A percentile compares a stretch with the other conserved stretches of the same genome.
These are phyloP conservation scores for Augochlorella aurata DNA, from an alignment of 2,888 invertebrate genomes.

Conservation along the genomic window DNA sequence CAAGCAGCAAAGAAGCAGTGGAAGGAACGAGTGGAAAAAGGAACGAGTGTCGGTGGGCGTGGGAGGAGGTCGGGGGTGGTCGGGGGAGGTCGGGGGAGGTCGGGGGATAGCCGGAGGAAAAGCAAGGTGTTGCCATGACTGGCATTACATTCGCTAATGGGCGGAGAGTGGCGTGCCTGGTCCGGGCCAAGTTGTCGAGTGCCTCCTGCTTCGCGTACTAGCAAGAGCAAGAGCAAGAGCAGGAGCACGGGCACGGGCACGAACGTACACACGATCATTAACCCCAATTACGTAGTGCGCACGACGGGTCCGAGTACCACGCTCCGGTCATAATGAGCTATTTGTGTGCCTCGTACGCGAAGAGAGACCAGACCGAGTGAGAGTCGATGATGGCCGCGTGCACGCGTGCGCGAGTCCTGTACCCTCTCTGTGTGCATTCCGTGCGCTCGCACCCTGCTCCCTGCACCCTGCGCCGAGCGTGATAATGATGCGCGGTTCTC, in stretches of 20 bases:
- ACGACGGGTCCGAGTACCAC: conserved; percentile 47
- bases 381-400: conserved; percentile 14
- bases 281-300: conserved; percentile 57
- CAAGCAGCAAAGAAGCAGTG: not conserved
- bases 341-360: conserved; percentile 40
- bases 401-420: conserved; percentile 32
- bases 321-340: conserved; percentile 53
- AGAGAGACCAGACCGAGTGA: not conserved
- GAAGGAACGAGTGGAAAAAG: not conserved
- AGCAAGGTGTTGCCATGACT: conserved; percentile 50
- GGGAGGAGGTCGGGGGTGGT: not conserved
- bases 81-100: not conserved
- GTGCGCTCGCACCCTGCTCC: too few relatives aligned
- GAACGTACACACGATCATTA: conserved; percentile 57
- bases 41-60: not conserved
- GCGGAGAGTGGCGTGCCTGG: conserved; percentile 46
- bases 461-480: not conserved
- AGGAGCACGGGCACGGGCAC: not conserved
- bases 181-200: conserved; percentile 49
- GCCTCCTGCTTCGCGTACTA: conserved; percentile 45
- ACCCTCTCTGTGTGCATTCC: not conserved
- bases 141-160: conserved; percentile 59
- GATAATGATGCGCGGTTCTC: conserved; percentile 11
- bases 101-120: conserved; percentile 13
- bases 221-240: conserved; percentile 12